Evolutionary conservation across 2,888 invertebrate species (phyloP).

Genomic region (Oithona nana): DNA sequence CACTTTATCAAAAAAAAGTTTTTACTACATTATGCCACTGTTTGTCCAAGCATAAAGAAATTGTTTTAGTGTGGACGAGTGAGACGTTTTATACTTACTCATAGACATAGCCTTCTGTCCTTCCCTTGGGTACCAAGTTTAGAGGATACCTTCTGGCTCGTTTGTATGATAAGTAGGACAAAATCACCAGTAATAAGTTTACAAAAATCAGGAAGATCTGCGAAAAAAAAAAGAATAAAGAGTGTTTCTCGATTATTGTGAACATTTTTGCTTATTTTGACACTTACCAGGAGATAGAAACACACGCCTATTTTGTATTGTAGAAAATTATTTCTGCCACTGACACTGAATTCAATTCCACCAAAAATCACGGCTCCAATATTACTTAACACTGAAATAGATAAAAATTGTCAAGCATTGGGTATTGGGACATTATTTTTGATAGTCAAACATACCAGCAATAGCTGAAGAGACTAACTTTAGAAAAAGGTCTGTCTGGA

Average conservation of each 20-base stretch:
- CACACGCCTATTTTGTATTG: constrained; percentile 1
- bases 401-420: too few species aligned
- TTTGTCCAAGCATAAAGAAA: too few species aligned
- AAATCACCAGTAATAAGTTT: constrained; percentile 3
- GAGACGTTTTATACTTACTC: too few species aligned
- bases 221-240: too few species aligned
- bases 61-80: too few species aligned
- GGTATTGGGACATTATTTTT: neutral
- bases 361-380: neutral
- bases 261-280: too few species aligned
- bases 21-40: too few species aligned
- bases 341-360: neutral
- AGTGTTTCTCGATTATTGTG: too few species aligned
- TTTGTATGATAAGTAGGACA: constrained; percentile 1
- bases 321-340: neutral
- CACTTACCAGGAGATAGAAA: constrained; percentile 10
- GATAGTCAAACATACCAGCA: neutral
- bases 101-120: neutral
- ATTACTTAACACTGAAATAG: neutral
- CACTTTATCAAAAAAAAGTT: too few species aligned
- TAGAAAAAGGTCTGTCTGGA: neutral
- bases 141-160: neutral
- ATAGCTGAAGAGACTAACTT: constrained; percentile 4
- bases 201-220: constrained; percentile 9
- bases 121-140: neutral